Percentiles rank a stretch among this genome's conserved stretches.
Conservation (phyloP, 64 coral and sea anemone species). For the Acropora yongei region DNA sequence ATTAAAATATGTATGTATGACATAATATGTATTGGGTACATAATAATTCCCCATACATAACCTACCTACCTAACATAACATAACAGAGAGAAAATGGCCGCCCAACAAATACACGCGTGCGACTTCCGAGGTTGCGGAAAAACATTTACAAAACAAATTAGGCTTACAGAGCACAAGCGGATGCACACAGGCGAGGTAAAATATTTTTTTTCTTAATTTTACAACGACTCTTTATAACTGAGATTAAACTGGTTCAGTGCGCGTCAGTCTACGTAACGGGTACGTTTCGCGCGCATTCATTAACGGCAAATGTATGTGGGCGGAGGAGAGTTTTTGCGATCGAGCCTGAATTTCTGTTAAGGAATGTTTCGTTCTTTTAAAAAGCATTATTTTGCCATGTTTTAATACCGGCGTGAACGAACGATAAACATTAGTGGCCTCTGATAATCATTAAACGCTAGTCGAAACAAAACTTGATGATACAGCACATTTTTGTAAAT, state of each 20-base stretch:
- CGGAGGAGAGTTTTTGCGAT: background rate
- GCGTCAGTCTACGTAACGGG: background rate
- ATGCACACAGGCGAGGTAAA: conserved; percentile 74
- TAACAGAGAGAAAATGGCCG: conserved; percentile 71
- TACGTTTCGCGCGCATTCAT: conserved; percentile 14
- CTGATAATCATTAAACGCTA: no score
- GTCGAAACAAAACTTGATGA: no score
- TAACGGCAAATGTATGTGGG: background rate
- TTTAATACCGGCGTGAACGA: no score
- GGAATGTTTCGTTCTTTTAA: no score
- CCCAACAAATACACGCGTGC: background rate
- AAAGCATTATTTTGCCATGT: no score
- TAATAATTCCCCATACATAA: no score
- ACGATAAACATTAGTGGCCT: no score
- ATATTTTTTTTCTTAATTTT: background rate
- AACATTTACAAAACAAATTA: conserved; percentile 33
- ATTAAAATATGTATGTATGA: no score
- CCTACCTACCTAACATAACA: no score
- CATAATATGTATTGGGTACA: no score
- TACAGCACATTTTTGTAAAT: no score
- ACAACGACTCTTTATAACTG: background rate
- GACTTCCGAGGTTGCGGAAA: conserved; percentile 44
- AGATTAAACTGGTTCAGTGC: background rate
- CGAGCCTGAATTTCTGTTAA: no score
- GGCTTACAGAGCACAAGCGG: conserved; percentile 49